phyloP scores from a whole-genome alignment of 2,113 vertebrate genomes.

The Vanacampus margaritifer region DNA sequence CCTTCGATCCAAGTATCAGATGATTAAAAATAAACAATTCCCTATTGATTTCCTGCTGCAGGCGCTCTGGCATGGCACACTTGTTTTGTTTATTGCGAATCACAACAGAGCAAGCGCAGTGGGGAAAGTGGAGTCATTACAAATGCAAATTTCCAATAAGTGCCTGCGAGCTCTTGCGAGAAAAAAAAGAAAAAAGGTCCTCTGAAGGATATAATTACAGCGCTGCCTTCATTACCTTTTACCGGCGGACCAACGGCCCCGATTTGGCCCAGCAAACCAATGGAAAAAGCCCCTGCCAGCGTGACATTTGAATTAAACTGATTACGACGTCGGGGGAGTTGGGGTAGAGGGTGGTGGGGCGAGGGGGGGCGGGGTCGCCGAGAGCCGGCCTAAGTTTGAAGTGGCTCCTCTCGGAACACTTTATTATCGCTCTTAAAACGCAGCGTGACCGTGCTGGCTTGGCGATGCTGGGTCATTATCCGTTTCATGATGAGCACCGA shows the following conservation, averaged over 20 bases:
- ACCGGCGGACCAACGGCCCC: constrained; percentile 40
- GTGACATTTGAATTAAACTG: constrained; percentile 6
- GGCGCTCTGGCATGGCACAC: constrained; percentile 38
- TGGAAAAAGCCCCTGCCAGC: constrained; percentile 36
- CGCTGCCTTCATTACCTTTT: constrained; percentile 60
- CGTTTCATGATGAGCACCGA: constrained; percentile 33
- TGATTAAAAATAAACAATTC: constrained; percentile 56
- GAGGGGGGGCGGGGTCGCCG: no score
- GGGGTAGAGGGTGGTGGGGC: no score
- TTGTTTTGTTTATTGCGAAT: constrained; percentile 66
- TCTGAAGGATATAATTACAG: constrained; percentile 63
- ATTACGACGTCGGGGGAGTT: not conserved
- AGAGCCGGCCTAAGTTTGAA: not conserved
- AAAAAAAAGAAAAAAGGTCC: constrained; percentile 42
- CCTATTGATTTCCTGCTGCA: constrained; percentile 50
- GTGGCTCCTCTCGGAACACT: constrained; percentile 18
- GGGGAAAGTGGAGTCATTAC: constrained; percentile 57
- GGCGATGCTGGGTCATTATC: constrained; percentile 19
- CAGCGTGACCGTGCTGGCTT: constrained; percentile 21
- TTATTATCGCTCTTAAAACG: constrained; percentile 37
- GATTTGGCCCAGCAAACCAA: constrained; percentile 59
- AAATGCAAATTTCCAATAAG: constrained; percentile 66
- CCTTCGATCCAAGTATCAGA: constrained; percentile 46
- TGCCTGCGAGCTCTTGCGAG: constrained; percentile 56
- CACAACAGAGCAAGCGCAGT: constrained; percentile 37